A percentile compares a stretch with the other conserved stretches of the same genome.
Conservation (phyloP, 2,113 vertebrate species). For the Martes martes region DNA sequence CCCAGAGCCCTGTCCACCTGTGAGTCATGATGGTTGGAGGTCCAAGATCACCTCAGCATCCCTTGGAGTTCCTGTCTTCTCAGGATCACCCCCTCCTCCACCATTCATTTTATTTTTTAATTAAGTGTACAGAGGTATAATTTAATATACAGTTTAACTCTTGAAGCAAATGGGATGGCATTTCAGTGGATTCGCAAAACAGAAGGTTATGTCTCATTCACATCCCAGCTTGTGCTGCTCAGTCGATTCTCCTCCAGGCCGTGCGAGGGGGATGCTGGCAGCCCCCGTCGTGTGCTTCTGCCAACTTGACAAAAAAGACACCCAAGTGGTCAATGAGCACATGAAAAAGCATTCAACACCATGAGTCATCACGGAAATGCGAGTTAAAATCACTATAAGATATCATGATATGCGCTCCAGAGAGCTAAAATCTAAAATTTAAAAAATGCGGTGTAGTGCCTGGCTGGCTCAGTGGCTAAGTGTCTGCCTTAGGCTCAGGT, state of each 20-base stretch:
- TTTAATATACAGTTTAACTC: neutral
- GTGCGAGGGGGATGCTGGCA: neutral
- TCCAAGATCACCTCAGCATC: neutral
- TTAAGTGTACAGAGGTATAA: neutral
- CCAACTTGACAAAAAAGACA: neutral
- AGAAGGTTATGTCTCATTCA: neutral
- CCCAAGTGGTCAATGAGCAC: neutral
- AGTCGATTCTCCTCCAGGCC: neutral
- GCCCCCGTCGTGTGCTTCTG: neutral
- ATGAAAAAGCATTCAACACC: neutral
- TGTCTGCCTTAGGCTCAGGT: neutral
- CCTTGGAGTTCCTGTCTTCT: neutral
- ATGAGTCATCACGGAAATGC: neutral
- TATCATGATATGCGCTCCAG: neutral
- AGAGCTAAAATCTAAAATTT: neutral
- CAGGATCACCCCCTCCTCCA: neutral
- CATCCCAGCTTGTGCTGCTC: neutral
- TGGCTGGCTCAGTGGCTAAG: neutral
- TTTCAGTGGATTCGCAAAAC: neutral
- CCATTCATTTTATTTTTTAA: neutral
- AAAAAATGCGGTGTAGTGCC: neutral
- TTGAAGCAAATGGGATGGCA: neutral
- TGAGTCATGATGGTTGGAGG: neutral
- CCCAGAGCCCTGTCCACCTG: neutral
- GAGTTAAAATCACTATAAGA: neutral